Conservation (phyloP, 2,888 invertebrate genomes). For the Diaperis boleti region DNA sequence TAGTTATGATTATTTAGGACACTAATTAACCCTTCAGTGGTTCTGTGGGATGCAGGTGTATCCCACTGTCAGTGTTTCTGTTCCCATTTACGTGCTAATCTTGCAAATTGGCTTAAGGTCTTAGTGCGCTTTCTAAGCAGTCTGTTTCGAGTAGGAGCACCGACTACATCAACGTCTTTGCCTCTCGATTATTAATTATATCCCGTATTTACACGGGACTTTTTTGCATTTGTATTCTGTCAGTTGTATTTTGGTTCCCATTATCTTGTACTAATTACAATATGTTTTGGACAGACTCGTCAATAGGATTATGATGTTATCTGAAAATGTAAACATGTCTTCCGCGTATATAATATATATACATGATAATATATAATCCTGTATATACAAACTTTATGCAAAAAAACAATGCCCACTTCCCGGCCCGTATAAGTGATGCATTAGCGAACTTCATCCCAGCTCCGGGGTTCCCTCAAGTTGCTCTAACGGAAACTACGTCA, state of each 20-base stretch:
- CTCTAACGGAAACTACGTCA: background rate
- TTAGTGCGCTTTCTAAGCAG: constrained; percentile 26
- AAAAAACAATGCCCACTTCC: too few relatives aligned
- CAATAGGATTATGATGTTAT: too few relatives aligned
- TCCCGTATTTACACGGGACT: too few relatives aligned
- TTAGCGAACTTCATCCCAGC: background rate
- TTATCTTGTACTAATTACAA: too few relatives aligned
- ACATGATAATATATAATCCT: too few relatives aligned
- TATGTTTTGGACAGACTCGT: too few relatives aligned
- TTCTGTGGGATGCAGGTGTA: constrained; percentile 32
- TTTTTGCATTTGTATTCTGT: too few relatives aligned
- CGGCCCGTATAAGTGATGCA: background rate
- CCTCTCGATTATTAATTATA: constrained; percentile 18
- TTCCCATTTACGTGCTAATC: constrained; percentile 37
- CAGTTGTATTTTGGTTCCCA: too few relatives aligned
- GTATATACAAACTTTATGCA: too few relatives aligned
- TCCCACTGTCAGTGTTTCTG: constrained; percentile 37
- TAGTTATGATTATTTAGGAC: constrained; percentile 37
- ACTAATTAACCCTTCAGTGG: constrained; percentile 37
- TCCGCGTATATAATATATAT: too few relatives aligned
- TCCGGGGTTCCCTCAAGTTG: background rate
- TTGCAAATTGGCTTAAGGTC: constrained; percentile 39
- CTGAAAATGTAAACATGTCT: too few relatives aligned
- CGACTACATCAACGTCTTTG: constrained; percentile 25
- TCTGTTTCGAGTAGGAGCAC: constrained; percentile 13